Conservation (phyloP, 1,140 invertebrate species). For the Heliconius hewitsoni region DNA sequence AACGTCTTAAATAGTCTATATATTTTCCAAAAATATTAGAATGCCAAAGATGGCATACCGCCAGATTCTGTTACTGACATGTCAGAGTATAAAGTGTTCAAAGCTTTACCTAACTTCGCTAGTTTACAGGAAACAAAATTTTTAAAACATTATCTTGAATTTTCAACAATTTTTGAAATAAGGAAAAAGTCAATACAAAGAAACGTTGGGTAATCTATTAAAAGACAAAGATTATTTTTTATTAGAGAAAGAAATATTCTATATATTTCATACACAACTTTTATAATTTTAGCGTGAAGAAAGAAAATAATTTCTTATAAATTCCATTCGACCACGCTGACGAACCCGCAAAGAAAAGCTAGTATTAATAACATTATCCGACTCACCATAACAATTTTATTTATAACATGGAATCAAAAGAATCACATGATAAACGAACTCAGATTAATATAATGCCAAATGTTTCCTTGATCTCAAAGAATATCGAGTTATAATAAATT, state of each 20-base stretch:
- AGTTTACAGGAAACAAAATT: not conserved
- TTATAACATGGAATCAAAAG: not conserved
- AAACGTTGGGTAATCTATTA: no score
- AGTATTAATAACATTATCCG: not conserved
- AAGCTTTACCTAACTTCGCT: not conserved
- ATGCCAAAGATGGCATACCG: not conserved
- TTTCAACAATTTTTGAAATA: no score
- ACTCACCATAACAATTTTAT: not conserved
- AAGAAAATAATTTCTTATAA: not conserved
- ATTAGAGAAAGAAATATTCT: no score
- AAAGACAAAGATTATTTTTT: no score
- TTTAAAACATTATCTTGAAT: no score
- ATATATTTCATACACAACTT: no score
- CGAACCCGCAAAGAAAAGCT: not conserved
- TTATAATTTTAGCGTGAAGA: no score
- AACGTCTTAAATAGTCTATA: no score
- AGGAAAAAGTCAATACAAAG: no score
- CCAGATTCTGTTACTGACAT: not conserved
- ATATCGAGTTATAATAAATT: not conserved
- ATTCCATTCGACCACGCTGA: no score
- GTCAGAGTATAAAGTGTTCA: not conserved
- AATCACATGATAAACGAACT: not conserved
- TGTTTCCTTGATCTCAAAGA: not conserved
- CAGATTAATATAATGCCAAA: not conserved
- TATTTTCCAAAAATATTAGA: not conserved